Base-by-base conservation (phyloP, 2,797 vertebrate genomes). In the Nothura maculosa region DNA sequence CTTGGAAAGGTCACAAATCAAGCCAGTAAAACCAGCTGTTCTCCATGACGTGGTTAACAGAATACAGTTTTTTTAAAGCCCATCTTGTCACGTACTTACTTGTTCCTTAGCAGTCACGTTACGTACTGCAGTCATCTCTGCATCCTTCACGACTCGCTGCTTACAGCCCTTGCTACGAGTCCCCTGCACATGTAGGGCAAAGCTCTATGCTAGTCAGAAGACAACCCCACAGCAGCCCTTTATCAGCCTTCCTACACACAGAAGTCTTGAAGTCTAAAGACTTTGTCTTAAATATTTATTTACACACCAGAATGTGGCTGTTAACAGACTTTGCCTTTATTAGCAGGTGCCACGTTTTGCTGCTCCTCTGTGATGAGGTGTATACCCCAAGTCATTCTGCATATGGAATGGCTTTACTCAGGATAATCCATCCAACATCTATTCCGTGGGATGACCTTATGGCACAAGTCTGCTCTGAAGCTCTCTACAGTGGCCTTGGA, bases 1-100 rank as follows among this genome's bases (percentile, higher is more conserved):
- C 76, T 81, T 90, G 32, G 79, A 91, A 96, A 92, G 69, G 66
- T 47, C 82, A 87, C n/a, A 10, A 87, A 52, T 19, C 20, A 62
- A 83, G 68, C 57, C 79, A 68, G 22, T 3, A 22, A 30, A 77
- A 82, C 32, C 34, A 84, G 40, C 75, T 75, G 14, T 13, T 34
- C 30, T 47, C 34, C 19, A 28, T 42, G 83, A 89, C 12, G 75
- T 14, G 14, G 17, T 62, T 80, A 14, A 50, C 77, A 34, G 8
- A 66, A 45, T 6, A 72, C 36, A 52, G 42, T 76, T 69, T 42
- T 85, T 87, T 72, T 42, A 78, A 87, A 57, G 20, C 32, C 21
- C 43, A 88, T 10, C 13, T 73, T 5, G 3, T 40, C 50, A 89
- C 10, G 3, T 36, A 63, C 20, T 89, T 48, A 63, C 55, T 84